Percentiles rank a stretch among this genome's conserved stretches.
Conservation (phyloP, 1,140 invertebrate species). For the Alviniconcha marisindica region DNA sequence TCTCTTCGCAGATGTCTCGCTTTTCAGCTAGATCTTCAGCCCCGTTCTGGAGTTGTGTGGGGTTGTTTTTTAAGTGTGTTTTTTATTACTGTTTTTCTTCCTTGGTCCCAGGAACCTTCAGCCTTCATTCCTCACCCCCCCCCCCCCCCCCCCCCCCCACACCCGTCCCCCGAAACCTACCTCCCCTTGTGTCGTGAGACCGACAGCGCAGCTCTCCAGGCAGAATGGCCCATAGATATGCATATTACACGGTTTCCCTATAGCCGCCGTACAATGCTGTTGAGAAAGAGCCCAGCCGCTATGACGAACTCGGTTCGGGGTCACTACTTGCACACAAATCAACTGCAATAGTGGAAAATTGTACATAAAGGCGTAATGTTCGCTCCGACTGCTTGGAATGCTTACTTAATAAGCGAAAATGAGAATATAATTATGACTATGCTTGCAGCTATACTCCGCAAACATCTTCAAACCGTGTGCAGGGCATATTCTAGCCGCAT, state of each 20-base stretch:
- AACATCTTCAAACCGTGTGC: too few relatives aligned
- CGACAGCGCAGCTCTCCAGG: neutral
- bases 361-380: neutral
- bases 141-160: neutral
- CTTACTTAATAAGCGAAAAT: neutral
- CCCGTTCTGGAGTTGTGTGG: too few relatives aligned
- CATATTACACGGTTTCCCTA: slow-evolving; percentile 8
- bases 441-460: too few relatives aligned
- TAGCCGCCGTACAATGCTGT: neutral
- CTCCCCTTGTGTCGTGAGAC: neutral
- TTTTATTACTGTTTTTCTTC: too few relatives aligned
- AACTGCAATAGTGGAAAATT: neutral
- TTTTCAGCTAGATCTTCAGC: too few relatives aligned
- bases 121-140: too few relatives aligned
- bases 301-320: neutral
- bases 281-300: neutral
- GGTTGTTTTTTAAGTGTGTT: too few relatives aligned
- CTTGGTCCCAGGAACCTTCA: too few relatives aligned
- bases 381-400: neutral
- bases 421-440: too few relatives aligned
- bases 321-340: neutral
- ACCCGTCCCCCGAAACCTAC: neutral
- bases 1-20: too few relatives aligned
- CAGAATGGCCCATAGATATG: neutral
- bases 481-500: too few relatives aligned